These are phyloP conservation scores for Prietella phreatophila DNA, from an alignment of 2,113 vertebrate genomes.

Conservation along the genomic window DNA sequence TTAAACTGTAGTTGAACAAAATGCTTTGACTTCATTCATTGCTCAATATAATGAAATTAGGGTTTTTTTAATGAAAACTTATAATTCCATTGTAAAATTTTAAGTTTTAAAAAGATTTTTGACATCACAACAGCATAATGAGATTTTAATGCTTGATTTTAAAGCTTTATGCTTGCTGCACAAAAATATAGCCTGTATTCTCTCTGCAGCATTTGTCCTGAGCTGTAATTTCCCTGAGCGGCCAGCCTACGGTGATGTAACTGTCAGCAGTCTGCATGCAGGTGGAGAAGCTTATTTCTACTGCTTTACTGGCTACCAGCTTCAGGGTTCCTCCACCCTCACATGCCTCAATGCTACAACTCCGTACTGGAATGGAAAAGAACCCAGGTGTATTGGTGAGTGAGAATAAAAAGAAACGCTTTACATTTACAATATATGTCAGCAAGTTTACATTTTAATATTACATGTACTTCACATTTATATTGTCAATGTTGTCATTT, in stretches of 20 bases:
- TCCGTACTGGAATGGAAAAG: slow-evolving; percentile 85
- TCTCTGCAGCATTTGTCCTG: slow-evolving; percentile 80
- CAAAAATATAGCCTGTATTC: slow-evolving; percentile 1
- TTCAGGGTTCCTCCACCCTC: slow-evolving; percentile 77
- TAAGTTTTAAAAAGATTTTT: slow-evolving; percentile 5
- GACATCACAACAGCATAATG: neutral
- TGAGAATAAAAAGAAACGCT: neutral
- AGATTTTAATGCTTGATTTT: slow-evolving; percentile 12
- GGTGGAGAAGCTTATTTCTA: slow-evolving; percentile 84
- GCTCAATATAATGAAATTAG: neutral
- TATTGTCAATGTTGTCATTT: neutral
- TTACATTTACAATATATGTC: neutral
- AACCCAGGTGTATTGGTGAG: slow-evolving; percentile 83
- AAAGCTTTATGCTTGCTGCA: neutral
- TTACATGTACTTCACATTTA: neutral
- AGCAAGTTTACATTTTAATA: neutral
- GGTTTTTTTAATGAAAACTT: neutral
- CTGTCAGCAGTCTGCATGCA: slow-evolving; percentile 87
- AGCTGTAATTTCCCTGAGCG: slow-evolving; percentile 84
- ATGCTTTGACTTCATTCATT: neutral
- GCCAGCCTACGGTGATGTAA: slow-evolving; percentile 83
- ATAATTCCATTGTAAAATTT: neutral
- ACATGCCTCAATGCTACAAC: slow-evolving; percentile 86
- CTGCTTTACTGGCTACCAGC: slow-evolving; percentile 83
- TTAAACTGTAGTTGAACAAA: neutral